Percentiles rank a stretch among this genome's conserved stretches.
These are phyloP conservation scores for Trematocara nigrifrons DNA, from an alignment of 2,113 vertebrate genomes.

Conservation along the genomic window DNA sequence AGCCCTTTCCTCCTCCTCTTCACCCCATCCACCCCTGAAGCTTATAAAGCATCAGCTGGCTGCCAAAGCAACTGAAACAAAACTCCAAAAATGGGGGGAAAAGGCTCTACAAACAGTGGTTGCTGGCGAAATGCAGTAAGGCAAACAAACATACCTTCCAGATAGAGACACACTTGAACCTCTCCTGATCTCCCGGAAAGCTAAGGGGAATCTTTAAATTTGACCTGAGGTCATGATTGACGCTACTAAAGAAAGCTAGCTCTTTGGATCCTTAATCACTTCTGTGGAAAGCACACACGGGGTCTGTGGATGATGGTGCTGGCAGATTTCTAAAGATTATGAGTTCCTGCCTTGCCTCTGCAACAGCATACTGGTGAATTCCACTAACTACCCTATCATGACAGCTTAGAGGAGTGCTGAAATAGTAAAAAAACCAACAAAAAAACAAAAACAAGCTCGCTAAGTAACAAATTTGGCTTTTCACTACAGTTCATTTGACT, in stretches of 20 bases:
- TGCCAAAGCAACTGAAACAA: conserved; percentile 38
- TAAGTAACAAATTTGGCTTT: background rate
- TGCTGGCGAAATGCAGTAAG: background rate
- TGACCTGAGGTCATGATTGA: background rate
- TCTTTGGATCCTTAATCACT: background rate
- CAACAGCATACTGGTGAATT: background rate
- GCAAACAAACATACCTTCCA: conserved; percentile 20
- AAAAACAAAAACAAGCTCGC: background rate
- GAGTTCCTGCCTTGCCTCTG: background rate
- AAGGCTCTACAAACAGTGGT: background rate
- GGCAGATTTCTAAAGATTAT: background rate
- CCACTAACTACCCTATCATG: background rate
- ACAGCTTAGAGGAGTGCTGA: background rate
- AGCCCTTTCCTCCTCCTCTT: background rate
- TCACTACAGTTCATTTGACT: background rate
- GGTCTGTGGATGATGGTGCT: background rate
- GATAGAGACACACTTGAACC: background rate
- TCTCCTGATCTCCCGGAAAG: background rate
- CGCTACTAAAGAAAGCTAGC: background rate
- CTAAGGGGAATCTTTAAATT: background rate
- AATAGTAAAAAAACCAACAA: background rate
- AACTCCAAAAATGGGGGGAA: background rate
- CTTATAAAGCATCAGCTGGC: conserved; percentile 11
- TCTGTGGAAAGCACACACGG: background rate
- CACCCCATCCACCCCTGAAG: background rate